These are phyloP conservation scores for Phyllotis vaccarum DNA, from an alignment of 2,797 vertebrate genomes.

Conservation along the genomic window DNA sequence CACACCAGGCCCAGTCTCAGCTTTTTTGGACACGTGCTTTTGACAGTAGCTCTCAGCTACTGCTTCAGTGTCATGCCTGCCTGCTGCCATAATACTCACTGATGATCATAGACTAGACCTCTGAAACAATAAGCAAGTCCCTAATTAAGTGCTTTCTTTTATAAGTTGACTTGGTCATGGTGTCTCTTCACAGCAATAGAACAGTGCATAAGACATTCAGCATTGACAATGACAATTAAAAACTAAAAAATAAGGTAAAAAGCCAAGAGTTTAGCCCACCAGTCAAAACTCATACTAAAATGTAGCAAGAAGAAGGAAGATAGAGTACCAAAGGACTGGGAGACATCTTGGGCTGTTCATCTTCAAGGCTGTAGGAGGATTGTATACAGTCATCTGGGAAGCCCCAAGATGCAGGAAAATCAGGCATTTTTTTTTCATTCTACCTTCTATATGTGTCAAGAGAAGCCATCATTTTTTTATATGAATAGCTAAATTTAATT, in stretches of 20 bases:
- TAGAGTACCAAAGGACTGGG: neutral
- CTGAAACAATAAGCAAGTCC: neutral
- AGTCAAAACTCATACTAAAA: neutral
- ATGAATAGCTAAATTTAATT: constrained; percentile 61
- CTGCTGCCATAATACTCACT: neutral
- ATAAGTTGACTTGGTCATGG: neutral
- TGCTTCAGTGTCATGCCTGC: neutral
- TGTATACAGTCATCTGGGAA: too few species aligned
- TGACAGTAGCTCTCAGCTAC: too few species aligned
- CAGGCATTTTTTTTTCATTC: neutral
- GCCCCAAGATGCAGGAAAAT: neutral
- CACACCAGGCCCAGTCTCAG: neutral
- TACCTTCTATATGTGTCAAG: neutral
- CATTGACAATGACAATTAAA: constrained; percentile 28
- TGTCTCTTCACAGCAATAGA: neutral
- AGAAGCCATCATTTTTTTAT: constrained; percentile 9
- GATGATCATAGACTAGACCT: neutral
- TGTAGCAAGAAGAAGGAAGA: neutral
- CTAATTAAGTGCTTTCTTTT: neutral
- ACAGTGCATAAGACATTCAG: neutral
- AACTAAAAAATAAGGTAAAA: neutral
- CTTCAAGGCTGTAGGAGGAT: neutral
- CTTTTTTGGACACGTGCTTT: neutral
- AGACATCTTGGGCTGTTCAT: neutral
- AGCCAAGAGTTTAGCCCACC: neutral